These are phyloP conservation scores for Platorchestia sp. DNA, from an alignment of 1,140 invertebrate species.

Conservation along the genomic window DNA sequence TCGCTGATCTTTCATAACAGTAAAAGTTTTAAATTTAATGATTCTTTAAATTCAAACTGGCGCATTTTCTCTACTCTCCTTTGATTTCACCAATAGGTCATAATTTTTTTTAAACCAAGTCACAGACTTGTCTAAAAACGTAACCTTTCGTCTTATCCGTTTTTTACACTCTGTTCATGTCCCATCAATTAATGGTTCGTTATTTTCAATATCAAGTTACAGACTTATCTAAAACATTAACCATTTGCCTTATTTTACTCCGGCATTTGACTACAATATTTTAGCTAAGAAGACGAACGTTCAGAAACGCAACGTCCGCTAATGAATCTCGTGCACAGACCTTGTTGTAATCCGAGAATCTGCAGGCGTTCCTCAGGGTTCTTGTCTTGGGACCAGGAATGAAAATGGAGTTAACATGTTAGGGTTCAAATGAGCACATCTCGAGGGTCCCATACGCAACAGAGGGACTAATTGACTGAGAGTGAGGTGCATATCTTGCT, in stretches of 20 bases:
- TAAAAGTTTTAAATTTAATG: no score
- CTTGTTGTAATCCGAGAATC: background rate
- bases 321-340: background rate
- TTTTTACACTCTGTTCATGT: background rate
- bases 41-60: no score
- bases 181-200: background rate
- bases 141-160: no score
- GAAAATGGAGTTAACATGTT: slow-evolving; percentile 48
- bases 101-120: no score
- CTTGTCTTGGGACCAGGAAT: background rate
- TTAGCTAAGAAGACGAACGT: background rate
- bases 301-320: background rate
- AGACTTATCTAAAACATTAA: background rate
- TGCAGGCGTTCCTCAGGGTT: background rate
- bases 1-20: no score
- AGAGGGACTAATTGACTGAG: slow-evolving; percentile 6
- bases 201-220: background rate
- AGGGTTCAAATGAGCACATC: slow-evolving; percentile 4
- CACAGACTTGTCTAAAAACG: no score
- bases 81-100: no score
- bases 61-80: no score
- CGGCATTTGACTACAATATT: background rate
- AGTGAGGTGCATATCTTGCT: background rate
- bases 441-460: background rate
- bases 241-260: background rate